phyloP scores from a whole-genome alignment of 2,797 vertebrate species.

The Lithobates pipiens region DNA sequence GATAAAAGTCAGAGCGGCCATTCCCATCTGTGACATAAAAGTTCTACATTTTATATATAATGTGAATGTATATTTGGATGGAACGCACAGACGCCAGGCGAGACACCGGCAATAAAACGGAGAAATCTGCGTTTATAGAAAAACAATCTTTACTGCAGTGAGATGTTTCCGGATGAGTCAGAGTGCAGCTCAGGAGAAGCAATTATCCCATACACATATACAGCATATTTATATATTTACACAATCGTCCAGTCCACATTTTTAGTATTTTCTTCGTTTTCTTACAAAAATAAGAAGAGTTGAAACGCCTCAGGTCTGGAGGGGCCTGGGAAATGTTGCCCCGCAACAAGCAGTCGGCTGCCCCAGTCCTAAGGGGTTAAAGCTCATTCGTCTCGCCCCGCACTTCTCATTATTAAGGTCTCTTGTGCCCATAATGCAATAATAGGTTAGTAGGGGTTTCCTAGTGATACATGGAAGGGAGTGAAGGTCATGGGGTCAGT shows the following conservation, averaged over 20 bases:
- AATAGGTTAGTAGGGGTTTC: neutral
- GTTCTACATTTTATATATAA: too few species aligned
- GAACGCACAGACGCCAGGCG: too few species aligned
- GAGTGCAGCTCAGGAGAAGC: conserved; percentile 35
- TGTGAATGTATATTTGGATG: too few species aligned
- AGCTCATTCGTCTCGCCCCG: conserved; percentile 30
- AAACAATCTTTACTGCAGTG: conserved; percentile 51
- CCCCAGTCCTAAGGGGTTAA: conserved; percentile 25
- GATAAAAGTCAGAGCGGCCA: too few species aligned
- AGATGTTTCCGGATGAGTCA: conserved; percentile 1
- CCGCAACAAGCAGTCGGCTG: conserved; percentile 10
- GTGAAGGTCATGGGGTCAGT: neutral
- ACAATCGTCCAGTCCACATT: conserved; percentile 40
- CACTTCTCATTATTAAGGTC: conserved; percentile 1
- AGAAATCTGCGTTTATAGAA: conserved; percentile 17
- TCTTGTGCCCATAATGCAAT: conserved; percentile 6
- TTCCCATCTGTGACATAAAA: too few species aligned
- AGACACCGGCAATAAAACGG: neutral
- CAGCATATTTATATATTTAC: conserved; percentile 49
- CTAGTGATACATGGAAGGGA: neutral
- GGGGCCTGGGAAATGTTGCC: neutral
- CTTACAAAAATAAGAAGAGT: conserved; percentile 56
- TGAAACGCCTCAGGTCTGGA: conserved; percentile 11
- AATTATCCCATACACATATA: conserved; percentile 30
- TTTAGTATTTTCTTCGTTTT: conserved; percentile 32